Evolutionary conservation across 2,113 vertebrate genomes (phyloP).

Genomic region (Cromileptes altivelis): DNA sequence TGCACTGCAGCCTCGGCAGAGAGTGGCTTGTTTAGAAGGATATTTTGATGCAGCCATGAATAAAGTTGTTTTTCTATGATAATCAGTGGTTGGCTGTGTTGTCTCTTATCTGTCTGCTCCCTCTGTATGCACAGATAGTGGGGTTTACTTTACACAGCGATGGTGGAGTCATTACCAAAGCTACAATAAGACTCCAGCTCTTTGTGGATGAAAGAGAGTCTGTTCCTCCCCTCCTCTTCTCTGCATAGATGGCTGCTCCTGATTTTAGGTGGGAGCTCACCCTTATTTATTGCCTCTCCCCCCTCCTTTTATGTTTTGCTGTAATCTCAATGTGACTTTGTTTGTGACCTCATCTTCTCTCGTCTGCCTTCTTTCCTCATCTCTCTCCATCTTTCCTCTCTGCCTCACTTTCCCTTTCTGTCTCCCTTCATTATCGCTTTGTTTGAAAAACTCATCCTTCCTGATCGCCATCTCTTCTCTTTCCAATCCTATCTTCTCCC

Average conservation of each 20-base stretch:
- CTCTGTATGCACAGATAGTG: conserved; percentile 22
- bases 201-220: background rate
- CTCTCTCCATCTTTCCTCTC: background rate
- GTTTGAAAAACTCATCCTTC: background rate
- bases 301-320: background rate
- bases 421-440: background rate
- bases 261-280: background rate
- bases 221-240: background rate
- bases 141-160: conserved; percentile 3
- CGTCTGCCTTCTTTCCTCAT: background rate
- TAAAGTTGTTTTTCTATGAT: conserved; percentile 33
- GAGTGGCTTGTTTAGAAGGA: conserved; percentile 3
- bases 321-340: conserved; percentile 15
- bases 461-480: conserved; percentile 3
- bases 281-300: conserved; percentile 10
- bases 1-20: background rate
- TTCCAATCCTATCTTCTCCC: background rate
- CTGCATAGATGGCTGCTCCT: conserved; percentile 4
- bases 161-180: conserved; percentile 9
- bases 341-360: conserved; percentile 1
- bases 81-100: background rate
- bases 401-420: background rate
- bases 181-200: conserved; percentile 6
- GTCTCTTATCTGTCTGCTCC: background rate
- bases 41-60: conserved; percentile 18